Evolutionary conservation across 2,113 vertebrate species (phyloP).

Genomic region (Piaya cayana): DNA sequence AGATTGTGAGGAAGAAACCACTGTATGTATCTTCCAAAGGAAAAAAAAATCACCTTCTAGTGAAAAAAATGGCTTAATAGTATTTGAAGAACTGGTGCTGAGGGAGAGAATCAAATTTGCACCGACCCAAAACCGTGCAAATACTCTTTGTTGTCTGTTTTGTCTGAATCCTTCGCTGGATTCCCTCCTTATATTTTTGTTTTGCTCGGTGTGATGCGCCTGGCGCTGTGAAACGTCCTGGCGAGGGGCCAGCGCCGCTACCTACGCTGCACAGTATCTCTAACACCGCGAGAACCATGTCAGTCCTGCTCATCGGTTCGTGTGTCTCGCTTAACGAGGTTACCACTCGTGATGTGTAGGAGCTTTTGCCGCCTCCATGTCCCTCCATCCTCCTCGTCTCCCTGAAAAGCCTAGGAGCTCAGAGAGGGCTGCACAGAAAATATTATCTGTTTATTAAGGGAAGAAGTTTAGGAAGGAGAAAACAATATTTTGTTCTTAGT

Average conservation of each 20-base stretch:
- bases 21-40: background rate
- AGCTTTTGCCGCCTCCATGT: background rate
- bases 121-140: background rate
- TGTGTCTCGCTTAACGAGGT: background rate
- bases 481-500: background rate
- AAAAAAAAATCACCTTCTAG: background rate
- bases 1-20: background rate
- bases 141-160: background rate
- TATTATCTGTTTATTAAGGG: background rate
- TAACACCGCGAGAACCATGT: background rate
- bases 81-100: background rate
- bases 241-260: background rate
- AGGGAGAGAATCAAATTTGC: background rate
- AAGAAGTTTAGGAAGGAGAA: background rate
- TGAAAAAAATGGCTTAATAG: background rate
- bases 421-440: background rate
- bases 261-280: slow-evolving; percentile 1
- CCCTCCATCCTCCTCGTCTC: background rate
- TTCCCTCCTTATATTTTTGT: background rate
- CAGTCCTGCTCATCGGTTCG: background rate
- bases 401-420: background rate
- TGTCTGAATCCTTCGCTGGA: background rate
- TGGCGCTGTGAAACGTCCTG: background rate
- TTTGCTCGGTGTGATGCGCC: background rate
- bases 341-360: background rate